These are phyloP conservation scores for Apamea sordens DNA, from an alignment of 2,888 invertebrate species.

Conservation along the genomic window DNA sequence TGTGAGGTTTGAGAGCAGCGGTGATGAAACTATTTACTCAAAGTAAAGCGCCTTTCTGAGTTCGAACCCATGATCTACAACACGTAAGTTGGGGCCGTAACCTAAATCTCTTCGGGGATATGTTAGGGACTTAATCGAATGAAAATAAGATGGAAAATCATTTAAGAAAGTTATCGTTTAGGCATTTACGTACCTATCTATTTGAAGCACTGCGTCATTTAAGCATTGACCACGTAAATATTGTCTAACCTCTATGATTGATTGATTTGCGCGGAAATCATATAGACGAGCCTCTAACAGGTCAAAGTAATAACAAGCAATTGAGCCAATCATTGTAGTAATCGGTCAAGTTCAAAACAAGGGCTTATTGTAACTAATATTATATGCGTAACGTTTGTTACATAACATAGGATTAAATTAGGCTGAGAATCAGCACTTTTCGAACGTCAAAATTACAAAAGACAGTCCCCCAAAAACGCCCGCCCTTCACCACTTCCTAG, in stretches of 20 bases:
- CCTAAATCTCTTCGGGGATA: neutral
- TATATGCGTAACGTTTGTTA: neutral
- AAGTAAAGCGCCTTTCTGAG: too few species aligned
- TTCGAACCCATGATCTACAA: too few species aligned
- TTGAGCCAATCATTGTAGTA: slow-evolving; percentile 31
- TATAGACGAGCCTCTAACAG: slow-evolving; percentile 2
- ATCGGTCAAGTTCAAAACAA: slow-evolving; percentile 48
- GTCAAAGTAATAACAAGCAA: slow-evolving; percentile 47
- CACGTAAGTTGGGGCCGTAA: too few species aligned
- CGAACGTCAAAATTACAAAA: too few species aligned
- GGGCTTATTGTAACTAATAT: slow-evolving; percentile 15
- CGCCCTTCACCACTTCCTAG: too few species aligned
- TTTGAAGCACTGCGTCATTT: neutral
- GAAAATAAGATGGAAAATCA: neutral
- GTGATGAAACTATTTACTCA: too few species aligned
- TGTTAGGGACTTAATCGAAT: neutral
- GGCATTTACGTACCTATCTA: neutral
- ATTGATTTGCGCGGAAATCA: slow-evolving; percentile 33
- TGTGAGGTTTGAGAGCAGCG: too few species aligned
- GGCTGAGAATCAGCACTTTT: too few species aligned
- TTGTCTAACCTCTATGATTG: slow-evolving; percentile 4
- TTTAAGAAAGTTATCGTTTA: neutral
- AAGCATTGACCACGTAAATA: slow-evolving; percentile 7
- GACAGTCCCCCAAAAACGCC: too few species aligned
- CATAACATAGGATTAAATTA: too few species aligned